These are phyloP conservation scores for Amia ocellicauda DNA, from an alignment of 2,113 vertebrate genomes.

Conservation along the genomic window DNA sequence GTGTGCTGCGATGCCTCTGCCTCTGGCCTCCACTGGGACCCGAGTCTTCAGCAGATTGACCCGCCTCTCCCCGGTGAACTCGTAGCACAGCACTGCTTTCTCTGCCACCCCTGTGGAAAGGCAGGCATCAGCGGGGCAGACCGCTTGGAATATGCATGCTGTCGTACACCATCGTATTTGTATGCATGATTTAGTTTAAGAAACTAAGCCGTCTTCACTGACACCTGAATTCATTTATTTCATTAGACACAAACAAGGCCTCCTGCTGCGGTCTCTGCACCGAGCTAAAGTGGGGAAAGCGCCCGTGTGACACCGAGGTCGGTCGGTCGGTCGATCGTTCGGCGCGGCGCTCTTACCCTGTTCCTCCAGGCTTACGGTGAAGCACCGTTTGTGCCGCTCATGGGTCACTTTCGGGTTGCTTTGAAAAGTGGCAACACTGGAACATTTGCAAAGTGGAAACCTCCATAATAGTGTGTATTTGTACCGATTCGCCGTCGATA, in stretches of 20 bases:
- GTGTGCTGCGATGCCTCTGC: conserved; percentile 54
- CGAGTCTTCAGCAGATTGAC: conserved; percentile 58
- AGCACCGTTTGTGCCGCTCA: not conserved
- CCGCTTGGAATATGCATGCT: no score
- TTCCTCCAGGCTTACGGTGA: not conserved
- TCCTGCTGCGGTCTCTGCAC: not conserved
- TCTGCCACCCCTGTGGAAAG: conserved; percentile 26
- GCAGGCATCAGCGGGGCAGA: no score
- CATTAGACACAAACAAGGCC: not conserved
- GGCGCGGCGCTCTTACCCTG: not conserved
- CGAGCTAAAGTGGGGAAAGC: not conserved
- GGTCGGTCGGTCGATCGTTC: no score
- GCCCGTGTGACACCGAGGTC: no score
- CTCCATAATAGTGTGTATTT: no score
- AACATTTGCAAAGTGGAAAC: no score
- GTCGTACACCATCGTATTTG: no score
- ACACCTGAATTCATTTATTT: not conserved
- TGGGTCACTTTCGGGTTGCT: not conserved
- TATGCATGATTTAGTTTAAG: not conserved
- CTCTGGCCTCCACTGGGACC: conserved; percentile 51
- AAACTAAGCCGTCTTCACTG: not conserved
- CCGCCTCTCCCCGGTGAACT: conserved; percentile 38
- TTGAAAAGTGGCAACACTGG: not conserved
- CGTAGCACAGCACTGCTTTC: conserved; percentile 49
- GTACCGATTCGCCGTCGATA: no score